Evolutionary conservation across 1,140 invertebrate genomes (phyloP), one percentile per base, ranked within the genome.

Genomic region (Hesperophylax magnus): DNA sequence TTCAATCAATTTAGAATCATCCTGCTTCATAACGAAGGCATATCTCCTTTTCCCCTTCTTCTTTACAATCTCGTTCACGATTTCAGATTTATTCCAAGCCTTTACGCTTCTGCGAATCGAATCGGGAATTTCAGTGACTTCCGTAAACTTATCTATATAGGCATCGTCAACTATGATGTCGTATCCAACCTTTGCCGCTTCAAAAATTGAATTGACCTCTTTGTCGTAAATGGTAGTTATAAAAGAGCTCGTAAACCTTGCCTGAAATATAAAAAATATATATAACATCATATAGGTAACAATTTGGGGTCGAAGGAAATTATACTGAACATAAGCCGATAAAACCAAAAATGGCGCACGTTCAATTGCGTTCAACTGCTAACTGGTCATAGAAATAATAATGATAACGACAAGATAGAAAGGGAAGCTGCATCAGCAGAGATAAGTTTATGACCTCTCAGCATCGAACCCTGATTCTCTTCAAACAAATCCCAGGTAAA

Each of bases 241-340:
- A 11, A 77, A 17, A 11, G 75, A 15, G 34, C 75, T 77, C 18
- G 58, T 63, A 4, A 77, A 47, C 18, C 20, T 20, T 18, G 24
- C 75, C 75, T 77, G 17, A 56, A 58, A 74, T 74, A 74, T 2
- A 53, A 52, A 54, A n/a, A n/a, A n/a, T n/a, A 74, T 74, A 74
- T 74, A 17, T 54, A 56, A 74, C 39, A 14, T 6, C 11, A 47
- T 47, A 1, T 47, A 47, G 39, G 11, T 47, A 14, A 14, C 6
- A 47, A 47, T 47, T 47, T 14, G 11, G 39, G 11, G 39, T 14
- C 39, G 39, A 47, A 14, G 11, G 39, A 47, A 47, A 47, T 47
- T 47, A 47, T 47, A 14, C 11, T 14, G 14, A 47, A 14, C 11
- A 11, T 47, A 14, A 14, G 39, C 39, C 11, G 1, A 47, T 14